A percentile compares a stretch with the other conserved stretches of the same genome.
Conservation (phyloP, 2,797 vertebrate species). For the Channallabes apus region DNA sequence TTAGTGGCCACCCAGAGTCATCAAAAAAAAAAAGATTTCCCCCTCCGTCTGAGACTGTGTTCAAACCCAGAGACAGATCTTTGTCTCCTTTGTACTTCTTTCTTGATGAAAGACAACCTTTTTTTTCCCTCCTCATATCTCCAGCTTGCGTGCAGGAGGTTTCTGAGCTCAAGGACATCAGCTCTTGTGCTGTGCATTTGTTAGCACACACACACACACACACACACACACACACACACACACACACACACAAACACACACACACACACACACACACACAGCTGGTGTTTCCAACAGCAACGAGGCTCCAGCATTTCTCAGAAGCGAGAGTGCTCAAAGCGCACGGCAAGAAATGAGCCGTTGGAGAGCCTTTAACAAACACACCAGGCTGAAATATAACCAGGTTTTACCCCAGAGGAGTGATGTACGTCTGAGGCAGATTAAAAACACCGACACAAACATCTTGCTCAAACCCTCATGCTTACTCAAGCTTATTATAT, state of each 20-base stretch:
- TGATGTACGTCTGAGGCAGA: constrained; percentile 14
- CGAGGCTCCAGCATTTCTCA: constrained; percentile 30
- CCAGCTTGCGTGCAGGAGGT: constrained; percentile 12
- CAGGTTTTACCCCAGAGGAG: constrained; percentile 25
- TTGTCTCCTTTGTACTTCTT: constrained; percentile 32
- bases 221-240: constrained; percentile 1
- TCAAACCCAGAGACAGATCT: constrained; percentile 31
- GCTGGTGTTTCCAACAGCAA: constrained; percentile 42
- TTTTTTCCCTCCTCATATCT: background rate
- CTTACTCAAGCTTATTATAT: background rate
- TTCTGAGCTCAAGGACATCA: constrained; percentile 32
- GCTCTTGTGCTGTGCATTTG: constrained; percentile 34
- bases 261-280: constrained; percentile 17
- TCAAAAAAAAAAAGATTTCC: background rate
- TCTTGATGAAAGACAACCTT: background rate
- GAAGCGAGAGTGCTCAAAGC: constrained; percentile 21
- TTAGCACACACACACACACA: constrained; percentile 14
- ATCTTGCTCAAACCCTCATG: background rate
- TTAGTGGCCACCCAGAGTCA: background rate
- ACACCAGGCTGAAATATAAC: constrained; percentile 31
- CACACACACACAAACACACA: constrained; percentile 1
- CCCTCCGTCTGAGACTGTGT: background rate
- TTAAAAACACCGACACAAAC: background rate
- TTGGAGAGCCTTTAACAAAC: constrained; percentile 34
- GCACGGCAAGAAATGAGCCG: constrained; percentile 9